Evolutionary conservation across 53 echinoderm and acorn worm genomes (phyloP).

Genomic region (Pentamera pediparva): DNA sequence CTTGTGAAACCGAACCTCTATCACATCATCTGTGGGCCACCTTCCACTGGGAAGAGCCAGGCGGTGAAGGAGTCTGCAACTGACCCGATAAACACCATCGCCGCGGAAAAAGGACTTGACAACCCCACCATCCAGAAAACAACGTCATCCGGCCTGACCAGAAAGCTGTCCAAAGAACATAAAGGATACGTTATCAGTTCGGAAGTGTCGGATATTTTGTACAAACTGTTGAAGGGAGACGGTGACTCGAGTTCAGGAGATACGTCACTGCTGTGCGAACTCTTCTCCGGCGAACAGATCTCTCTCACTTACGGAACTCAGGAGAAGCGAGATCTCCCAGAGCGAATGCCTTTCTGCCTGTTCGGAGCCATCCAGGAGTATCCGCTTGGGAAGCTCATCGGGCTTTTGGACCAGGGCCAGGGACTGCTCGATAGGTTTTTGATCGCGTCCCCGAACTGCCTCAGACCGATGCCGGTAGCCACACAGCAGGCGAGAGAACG

Average conservation of each 20-base stretch:
- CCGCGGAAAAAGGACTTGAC: background rate
- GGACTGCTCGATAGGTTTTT: constrained; percentile 11
- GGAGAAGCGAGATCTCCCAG: background rate
- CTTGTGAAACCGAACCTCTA: background rate
- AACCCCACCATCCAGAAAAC: constrained; percentile 1
- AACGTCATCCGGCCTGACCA: constrained; percentile 8
- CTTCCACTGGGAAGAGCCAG: constrained; percentile 10
- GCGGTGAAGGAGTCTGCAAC: background rate
- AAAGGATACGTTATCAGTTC: background rate
- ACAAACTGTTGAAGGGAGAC: background rate
- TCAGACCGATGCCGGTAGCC: background rate
- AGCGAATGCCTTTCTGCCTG: background rate
- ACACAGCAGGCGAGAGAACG: background rate
- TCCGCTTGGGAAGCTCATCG: constrained; percentile 7
- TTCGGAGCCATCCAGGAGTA: background rate
- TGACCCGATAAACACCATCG: background rate
- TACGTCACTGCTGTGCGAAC: background rate
- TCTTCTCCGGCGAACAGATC: constrained; percentile 9
- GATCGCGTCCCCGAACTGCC: background rate
- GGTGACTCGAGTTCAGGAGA: constrained; percentile 2
- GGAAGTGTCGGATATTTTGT: background rate
- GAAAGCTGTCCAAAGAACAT: background rate
- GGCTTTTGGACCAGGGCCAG: background rate
- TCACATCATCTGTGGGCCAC: constrained; percentile 6
- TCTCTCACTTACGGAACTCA: background rate